Evolutionary conservation across 2,888 invertebrate genomes (phyloP), one percentile per base, ranked within the genome.

Genomic region (Rhopalosiphum nymphaeae): DNA sequence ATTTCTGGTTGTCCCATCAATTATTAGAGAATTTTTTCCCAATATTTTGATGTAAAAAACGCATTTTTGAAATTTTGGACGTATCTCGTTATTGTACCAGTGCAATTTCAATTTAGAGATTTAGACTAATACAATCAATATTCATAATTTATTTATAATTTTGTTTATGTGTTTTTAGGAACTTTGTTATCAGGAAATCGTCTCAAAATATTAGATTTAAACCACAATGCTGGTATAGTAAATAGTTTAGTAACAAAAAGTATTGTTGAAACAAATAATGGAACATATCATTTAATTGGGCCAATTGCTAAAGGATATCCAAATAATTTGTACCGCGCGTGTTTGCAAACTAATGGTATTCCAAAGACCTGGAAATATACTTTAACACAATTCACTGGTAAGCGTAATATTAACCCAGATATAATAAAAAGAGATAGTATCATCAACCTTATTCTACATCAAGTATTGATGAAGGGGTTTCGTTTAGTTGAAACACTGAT

Each of bases 401-500:
- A 5, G 5, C 5, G 0, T 36, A 5, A 16, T 67, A 5, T 0
- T 67, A n/a, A 16, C n/a, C 67, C 0, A 49, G 11, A 13, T 49
- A 13, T 5, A 11, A 49, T 49, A 13, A 49, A 49, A 0, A 49
- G 9, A 49, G 49, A 13, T 11, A 49, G 13, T 1, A 49, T 11
- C 49, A 5, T 46, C 44, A 46, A 46, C 44, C 44, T 46, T 46
- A 46, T 46, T 46, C 44, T 46, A 46, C 44, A 46, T 9, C 1
- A 49, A 11, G 13, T 49, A 7, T 16, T 67, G 67, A n/a, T 67
- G 7, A 67, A 2, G 16, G n/a, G 67, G 1, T n/a, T 2, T 67
- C 1, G 7, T 5, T 0, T 67, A n/a, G 5, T 67, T 67, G n/a
- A n/a, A 16, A 4, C 0, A 16, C n/a, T 67, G 0, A 4, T 13